A percentile compares a stretch with the other conserved stretches of the same genome.
Evolutionary conservation across 2,888 invertebrate species (phyloP).

Genomic region (Caenorhabditis uteleia): DNA sequence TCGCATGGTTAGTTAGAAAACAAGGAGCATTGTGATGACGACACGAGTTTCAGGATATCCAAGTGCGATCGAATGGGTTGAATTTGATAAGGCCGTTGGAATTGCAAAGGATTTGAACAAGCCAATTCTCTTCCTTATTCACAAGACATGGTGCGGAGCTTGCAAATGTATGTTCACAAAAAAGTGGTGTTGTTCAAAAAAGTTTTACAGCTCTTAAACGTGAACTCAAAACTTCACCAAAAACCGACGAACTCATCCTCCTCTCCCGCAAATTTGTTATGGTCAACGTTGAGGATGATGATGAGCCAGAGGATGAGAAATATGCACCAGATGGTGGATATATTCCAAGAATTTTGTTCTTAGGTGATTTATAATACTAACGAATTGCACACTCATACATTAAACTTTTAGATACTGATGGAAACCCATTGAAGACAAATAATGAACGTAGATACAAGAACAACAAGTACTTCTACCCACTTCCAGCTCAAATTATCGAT

Average conservation of each 20-base stretch:
- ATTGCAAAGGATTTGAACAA: conserved; percentile 68
- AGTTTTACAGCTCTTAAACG: conserved; percentile 56
- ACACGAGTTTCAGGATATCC: conserved; percentile 63
- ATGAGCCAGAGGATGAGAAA: conserved; percentile 71
- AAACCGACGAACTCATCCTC: conserved; percentile 69
- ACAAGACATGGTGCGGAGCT: conserved; percentile 73
- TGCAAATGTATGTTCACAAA: conserved; percentile 68
- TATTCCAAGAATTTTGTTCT: conserved; percentile 72
- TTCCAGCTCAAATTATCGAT: conserved; percentile 57
- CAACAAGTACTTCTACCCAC: conserved; percentile 66
- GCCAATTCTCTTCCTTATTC: conserved; percentile 72
- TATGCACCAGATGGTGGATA: conserved; percentile 72
- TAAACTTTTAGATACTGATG: conserved; percentile 70
- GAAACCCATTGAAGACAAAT: conserved; percentile 68
- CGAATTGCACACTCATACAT: neutral
- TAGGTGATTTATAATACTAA: conserved; percentile 56
- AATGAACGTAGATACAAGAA: conserved; percentile 68
- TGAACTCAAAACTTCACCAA: conserved; percentile 57
- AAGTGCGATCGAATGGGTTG: conserved; percentile 65
- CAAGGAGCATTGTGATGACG: neutral
- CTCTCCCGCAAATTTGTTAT: conserved; percentile 70
- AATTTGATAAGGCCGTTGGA: conserved; percentile 60
- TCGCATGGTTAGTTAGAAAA: conserved; percentile 9
- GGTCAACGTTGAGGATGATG: conserved; percentile 72
- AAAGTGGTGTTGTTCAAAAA: neutral